A percentile compares a stretch with the other conserved stretches of the same genome.
Conservation (phyloP, 2,113 vertebrate species). For the Ophthalmolycus amberensis region DNA sequence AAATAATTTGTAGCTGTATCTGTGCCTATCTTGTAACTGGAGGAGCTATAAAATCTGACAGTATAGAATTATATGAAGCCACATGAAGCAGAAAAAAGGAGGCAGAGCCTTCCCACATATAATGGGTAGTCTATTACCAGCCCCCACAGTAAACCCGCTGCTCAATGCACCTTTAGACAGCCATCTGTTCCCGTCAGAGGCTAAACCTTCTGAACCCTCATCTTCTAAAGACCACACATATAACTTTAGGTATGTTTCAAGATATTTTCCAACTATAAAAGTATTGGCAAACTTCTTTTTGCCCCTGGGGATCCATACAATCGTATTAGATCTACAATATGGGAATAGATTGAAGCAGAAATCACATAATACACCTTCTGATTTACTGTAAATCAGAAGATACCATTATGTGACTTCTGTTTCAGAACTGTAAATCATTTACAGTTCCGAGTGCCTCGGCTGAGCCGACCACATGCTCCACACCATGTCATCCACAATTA, state of each 20-base stretch:
- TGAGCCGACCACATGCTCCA: constrained; percentile 47
- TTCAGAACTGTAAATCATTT: not conserved
- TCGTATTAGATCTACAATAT: not conserved
- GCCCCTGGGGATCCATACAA: not conserved
- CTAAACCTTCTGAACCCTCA: constrained; percentile 1
- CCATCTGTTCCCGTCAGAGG: constrained; percentile 30
- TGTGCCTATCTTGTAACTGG: not conserved
- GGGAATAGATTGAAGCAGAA: not conserved
- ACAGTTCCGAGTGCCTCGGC: constrained; percentile 31
- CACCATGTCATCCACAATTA: constrained; percentile 67
- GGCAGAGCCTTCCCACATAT: constrained; percentile 14
- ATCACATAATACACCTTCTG: constrained; percentile 10
- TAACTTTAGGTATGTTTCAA: not conserved
- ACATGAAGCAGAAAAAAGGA: constrained; percentile 21
- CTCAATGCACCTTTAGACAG: constrained; percentile 23
- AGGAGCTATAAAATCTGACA: not conserved
- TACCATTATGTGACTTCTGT: not conserved
- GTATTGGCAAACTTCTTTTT: not conserved
- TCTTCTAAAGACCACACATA: not conserved
- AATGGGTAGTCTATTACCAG: not conserved
- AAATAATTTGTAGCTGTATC: not conserved
- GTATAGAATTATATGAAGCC: constrained; percentile 15
- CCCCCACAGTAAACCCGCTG: constrained; percentile 40
- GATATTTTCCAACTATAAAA: not conserved
- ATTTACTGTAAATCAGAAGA: constrained; percentile 20